Percentiles rank a stretch among this genome's conserved stretches.
Conservation (phyloP, 2,797 vertebrate genomes). For the Chromobotia macracanthus region DNA sequence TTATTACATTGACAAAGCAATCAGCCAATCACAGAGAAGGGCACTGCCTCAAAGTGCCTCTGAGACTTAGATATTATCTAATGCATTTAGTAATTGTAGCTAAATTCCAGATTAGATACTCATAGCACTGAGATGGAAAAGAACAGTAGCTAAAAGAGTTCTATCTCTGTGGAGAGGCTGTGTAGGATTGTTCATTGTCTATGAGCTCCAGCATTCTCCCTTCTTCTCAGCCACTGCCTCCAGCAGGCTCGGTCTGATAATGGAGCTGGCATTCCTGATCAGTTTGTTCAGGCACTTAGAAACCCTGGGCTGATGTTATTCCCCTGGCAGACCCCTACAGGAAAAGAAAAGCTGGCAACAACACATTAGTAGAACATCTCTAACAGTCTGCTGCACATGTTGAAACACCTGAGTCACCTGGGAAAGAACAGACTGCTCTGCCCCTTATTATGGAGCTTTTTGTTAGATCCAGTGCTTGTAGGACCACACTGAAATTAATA, state of each 20-base stretch:
- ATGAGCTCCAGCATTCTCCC: background rate
- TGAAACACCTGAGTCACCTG: constrained; percentile 2
- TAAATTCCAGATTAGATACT: background rate
- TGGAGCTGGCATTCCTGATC: constrained; percentile 5
- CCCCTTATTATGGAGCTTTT: background rate
- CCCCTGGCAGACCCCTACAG: background rate
- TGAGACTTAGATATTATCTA: background rate
- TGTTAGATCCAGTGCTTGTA: background rate
- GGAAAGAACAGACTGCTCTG: background rate
- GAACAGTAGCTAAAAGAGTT: background rate
- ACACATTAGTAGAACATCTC: constrained; percentile 1
- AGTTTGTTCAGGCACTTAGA: constrained; percentile 5
- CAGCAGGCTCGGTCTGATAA: background rate
- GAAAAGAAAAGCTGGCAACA: background rate
- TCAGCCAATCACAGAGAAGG: no score
- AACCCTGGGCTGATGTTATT: constrained; percentile 9
- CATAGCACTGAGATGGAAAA: background rate
- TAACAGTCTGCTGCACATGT: background rate
- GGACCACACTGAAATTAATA: background rate
- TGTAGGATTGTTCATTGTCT: background rate
- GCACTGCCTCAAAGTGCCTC: background rate
- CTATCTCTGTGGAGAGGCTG: background rate
- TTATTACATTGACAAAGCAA: no score
- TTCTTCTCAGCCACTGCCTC: background rate
- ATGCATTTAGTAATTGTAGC: background rate